Conservation (phyloP, 2,888 invertebrate genomes). For the Pediacus dermestoides region DNA sequence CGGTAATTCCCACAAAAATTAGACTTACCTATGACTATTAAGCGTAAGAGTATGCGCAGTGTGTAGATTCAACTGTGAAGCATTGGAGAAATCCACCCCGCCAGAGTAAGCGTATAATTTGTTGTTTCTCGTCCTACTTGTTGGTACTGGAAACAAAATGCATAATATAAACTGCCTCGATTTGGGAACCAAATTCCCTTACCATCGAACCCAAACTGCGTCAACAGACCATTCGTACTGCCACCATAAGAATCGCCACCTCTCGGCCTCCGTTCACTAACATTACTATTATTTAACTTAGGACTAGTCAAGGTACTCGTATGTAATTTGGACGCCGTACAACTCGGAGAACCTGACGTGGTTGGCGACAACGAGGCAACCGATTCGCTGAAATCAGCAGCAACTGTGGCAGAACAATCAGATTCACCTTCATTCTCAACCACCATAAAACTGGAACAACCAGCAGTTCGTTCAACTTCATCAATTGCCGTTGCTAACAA, state of each 20-base stretch:
- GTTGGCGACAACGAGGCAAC: too few species aligned
- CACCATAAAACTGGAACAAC: constrained; percentile 45
- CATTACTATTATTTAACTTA: constrained; percentile 45
- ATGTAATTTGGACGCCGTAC: constrained; percentile 33
- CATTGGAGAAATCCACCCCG: constrained; percentile 40
- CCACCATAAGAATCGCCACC: constrained; percentile 10
- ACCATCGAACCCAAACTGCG: constrained; percentile 45
- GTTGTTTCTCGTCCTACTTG: constrained; percentile 41
- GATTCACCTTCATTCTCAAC: constrained; percentile 29
- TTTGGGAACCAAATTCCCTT: constrained; percentile 22
- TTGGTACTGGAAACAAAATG: constrained; percentile 34
- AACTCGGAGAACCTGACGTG: constrained; percentile 12
- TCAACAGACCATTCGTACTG: constrained; percentile 43
- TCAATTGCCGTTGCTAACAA: neutral
- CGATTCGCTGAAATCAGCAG: too few species aligned
- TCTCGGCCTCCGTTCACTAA: constrained; percentile 29
- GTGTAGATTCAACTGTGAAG: constrained; percentile 44
- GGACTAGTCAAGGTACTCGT: constrained; percentile 47
- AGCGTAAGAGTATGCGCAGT: constrained; percentile 53
- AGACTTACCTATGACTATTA: constrained; percentile 60
- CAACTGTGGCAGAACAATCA: constrained; percentile 8
- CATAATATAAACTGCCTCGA: neutral
- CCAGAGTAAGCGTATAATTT: constrained; percentile 48
- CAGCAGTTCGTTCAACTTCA: constrained; percentile 29
- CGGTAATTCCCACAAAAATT: too few species aligned